Evolutionary conservation across 2,888 invertebrate species (phyloP), one percentile per base, ranked within the genome.

Genomic region (Dryocosmus kuriphilus): DNA sequence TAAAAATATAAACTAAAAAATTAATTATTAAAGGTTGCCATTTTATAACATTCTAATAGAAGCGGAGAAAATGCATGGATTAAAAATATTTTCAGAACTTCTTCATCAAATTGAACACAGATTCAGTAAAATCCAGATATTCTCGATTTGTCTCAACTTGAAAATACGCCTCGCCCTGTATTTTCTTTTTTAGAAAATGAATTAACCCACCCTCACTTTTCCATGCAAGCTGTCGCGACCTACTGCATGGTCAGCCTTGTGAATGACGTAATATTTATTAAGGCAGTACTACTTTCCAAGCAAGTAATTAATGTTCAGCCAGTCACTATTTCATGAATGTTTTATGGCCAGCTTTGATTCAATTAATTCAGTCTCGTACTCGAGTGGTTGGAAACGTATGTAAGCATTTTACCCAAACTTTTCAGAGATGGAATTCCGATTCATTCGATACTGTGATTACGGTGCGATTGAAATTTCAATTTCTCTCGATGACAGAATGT

Each of bases 181-280:
- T 57, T 22, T 14, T 5, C 24, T 24, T 57, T 55, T 24, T 57
- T 24, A 2, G 14, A 11, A 22, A 51, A 57, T 57, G 0, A 57
- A 57, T 57, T 24, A 57, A 5, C 24, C 24, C 1, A 24, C 14
- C 57, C 16, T 63, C 35, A 63, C 22, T 63, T 22, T n/a, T 35
- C 22, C 35, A 22, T 63, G 62, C 62, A 63, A 63, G 35, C 62
- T n/a, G 62, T 63, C n/a, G 32, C 35, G 32, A 63, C 62, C 32
- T 35, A n/a, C 32, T 35, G 11, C 62, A 35, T 11, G 32, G 62
- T 35, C 9, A 63, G 32, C 62, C 32, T 63, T 11, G 1, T n/a
- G 62, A 63, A 35, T 32, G n/a, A 35, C 32, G 32, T 35, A n/a
- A 35, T 35, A 63, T 63, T 22, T 63, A 63, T 63, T 63, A 35